These are phyloP conservation scores for Zoroaster sp. DNA, from an alignment of 53 echinoderm and acorn worm genomes.

Conservation along the genomic window DNA sequence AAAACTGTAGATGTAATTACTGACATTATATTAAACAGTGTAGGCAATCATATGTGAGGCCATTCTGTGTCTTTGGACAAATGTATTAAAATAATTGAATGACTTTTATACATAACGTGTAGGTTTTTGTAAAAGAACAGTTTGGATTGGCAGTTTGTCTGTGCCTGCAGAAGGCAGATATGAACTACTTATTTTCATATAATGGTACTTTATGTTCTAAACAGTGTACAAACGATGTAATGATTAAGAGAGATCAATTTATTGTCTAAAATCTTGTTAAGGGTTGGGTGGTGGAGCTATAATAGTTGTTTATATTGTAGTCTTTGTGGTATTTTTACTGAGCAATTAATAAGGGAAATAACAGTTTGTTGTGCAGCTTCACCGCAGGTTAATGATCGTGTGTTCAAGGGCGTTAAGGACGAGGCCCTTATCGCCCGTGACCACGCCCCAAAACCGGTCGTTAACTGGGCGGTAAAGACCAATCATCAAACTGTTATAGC, in stretches of 20 bases:
- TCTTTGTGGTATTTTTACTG: too few species aligned
- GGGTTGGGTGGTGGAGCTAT: background rate
- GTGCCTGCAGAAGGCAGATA: background rate
- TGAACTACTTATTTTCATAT: slow-evolving; percentile 5
- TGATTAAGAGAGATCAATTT: too few species aligned
- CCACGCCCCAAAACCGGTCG: too few species aligned
- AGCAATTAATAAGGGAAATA: too few species aligned
- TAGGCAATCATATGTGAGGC: background rate
- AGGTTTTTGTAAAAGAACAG: background rate
- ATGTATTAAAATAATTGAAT: background rate
- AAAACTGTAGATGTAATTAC: background rate
- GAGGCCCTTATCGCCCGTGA: too few species aligned
- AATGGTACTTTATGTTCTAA: background rate
- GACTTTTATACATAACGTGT: background rate
- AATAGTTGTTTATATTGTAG: background rate
- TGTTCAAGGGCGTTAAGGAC: too few species aligned
- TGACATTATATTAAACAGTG: background rate
- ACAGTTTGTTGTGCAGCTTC: too few species aligned
- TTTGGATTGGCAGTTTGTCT: background rate
- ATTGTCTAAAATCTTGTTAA: background rate
- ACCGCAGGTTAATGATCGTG: too few species aligned
- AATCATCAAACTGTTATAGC: too few species aligned
- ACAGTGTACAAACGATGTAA: background rate
- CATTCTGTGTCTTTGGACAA: slow-evolving; percentile 9
- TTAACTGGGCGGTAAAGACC: too few species aligned